These are phyloP conservation scores for western clawed frog (Xenopus tropicalis) DNA, from an alignment of 2,113 vertebrate species.

Conservation along the genomic window DNA sequence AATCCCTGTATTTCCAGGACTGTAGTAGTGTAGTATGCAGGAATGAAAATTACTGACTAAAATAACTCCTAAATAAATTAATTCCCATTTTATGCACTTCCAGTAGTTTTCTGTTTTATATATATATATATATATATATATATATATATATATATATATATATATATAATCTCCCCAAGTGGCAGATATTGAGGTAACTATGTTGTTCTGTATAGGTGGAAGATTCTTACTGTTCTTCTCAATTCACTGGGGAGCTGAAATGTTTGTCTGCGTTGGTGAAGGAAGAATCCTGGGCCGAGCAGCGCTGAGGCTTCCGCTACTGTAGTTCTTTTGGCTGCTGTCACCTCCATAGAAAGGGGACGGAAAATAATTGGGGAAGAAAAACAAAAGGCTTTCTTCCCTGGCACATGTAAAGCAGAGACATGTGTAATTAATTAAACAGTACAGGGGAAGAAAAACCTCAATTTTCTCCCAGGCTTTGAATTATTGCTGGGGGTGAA, in stretches of 20 bases:
- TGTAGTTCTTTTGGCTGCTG: constrained; percentile 23
- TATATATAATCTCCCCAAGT: too few relatives aligned
- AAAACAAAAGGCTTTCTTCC: constrained; percentile 43
- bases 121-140: too few relatives aligned
- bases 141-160: too few relatives aligned
- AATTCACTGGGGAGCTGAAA: neutral
- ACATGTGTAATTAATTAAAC: constrained; percentile 47
- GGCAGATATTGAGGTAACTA: neutral
- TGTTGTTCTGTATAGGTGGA: neutral
- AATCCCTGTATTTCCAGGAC: too few relatives aligned
- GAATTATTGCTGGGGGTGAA: constrained; percentile 44
- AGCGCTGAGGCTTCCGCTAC: constrained; percentile 21
- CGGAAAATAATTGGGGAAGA: constrained; percentile 42
- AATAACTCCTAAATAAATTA: too few relatives aligned
- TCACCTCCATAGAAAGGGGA: constrained; percentile 34
- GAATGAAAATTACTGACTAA: too few relatives aligned
- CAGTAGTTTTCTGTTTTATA: too few relatives aligned
- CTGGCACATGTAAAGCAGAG: constrained; percentile 41
- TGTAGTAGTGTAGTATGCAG: too few relatives aligned
- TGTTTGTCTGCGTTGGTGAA: neutral
- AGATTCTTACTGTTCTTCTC: neutral
- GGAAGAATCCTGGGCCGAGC: constrained; percentile 5
- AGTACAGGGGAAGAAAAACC: constrained; percentile 44
- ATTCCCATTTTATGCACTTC: too few relatives aligned
- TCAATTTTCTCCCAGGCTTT: constrained; percentile 45